phyloP scores from a whole-genome alignment of 2,113 vertebrate species.

The Cryptotis parvus region DNA sequence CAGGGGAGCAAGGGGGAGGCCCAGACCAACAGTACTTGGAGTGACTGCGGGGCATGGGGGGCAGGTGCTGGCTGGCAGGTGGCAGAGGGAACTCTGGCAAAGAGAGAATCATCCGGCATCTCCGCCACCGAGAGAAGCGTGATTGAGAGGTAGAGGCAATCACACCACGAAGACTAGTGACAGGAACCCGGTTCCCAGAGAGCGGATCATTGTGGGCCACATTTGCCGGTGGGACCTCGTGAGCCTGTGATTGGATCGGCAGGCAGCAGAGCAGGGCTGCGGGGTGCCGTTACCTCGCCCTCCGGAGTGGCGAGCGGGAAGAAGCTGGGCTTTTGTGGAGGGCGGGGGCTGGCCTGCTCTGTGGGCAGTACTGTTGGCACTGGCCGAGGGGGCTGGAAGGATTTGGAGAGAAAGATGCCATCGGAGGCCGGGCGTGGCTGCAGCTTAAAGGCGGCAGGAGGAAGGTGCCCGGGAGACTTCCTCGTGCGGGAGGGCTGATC shows the following conservation, averaged over 20 bases:
- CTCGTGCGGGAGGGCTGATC: slow-evolving; percentile 93
- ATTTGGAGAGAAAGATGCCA: slow-evolving; percentile 96
- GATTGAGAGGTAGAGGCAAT: too few relatives aligned
- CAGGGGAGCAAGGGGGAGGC: neutral
- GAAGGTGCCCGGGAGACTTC: slow-evolving; percentile 95
- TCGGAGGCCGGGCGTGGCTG: slow-evolving; percentile 95
- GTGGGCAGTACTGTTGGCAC: slow-evolving; percentile 96
- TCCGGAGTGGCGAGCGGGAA: slow-evolving; percentile 89
- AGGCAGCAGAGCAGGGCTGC: neutral
- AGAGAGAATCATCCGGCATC: too few relatives aligned
- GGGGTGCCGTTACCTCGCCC: slow-evolving; percentile 88
- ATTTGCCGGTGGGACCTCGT: too few relatives aligned
- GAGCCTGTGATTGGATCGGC: neutral
- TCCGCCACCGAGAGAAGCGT: too few relatives aligned
- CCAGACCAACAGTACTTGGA: neutral
- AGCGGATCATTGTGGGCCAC: too few relatives aligned
- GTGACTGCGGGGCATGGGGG: neutral
- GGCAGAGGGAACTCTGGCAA: too few relatives aligned
- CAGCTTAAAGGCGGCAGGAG: slow-evolving; percentile 86
- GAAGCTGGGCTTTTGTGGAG: slow-evolving; percentile 91
- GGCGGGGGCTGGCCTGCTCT: slow-evolving; percentile 89
- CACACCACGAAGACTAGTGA: too few relatives aligned
- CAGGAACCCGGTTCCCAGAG: too few relatives aligned
- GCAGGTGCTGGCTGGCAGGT: neutral
- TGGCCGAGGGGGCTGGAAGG: slow-evolving; percentile 93